Conservation (phyloP, 2,888 invertebrate species). For the Schizaphis graminum region DNA sequence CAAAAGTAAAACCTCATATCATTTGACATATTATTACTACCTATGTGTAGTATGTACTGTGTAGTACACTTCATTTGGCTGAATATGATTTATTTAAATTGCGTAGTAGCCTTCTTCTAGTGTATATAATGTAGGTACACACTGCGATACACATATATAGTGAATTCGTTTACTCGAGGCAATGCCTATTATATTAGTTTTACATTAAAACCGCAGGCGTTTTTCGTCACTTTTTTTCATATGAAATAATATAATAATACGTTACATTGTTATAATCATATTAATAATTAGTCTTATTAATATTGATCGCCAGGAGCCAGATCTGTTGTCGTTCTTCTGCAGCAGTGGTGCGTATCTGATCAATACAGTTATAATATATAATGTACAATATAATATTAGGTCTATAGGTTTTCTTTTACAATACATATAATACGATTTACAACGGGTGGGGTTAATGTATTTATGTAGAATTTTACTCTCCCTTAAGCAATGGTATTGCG, state of each 20-base stretch:
- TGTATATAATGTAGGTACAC: not conserved
- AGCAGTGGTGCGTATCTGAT: not conserved
- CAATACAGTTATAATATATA: slow-evolving; percentile 2
- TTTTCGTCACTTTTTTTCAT: slow-evolving; percentile 42
- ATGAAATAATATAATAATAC: not conserved
- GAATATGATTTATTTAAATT: slow-evolving; percentile 29
- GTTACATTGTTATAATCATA: slow-evolving; percentile 17
- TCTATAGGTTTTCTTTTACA: slow-evolving; percentile 36
- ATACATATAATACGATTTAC: not conserved
- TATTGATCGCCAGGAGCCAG: slow-evolving; percentile 24
- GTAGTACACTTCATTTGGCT: not conserved
- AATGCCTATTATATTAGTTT: slow-evolving; percentile 19
- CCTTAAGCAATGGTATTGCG: not conserved
- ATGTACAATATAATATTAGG: not conserved
- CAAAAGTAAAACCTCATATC: not conserved
- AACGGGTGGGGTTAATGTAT: slow-evolving; percentile 13
- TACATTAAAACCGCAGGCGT: slow-evolving; percentile 47
- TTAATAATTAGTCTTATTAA: slow-evolving; percentile 55
- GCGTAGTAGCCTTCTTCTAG: not conserved
- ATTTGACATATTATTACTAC: not conserved
- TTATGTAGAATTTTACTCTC: slow-evolving; percentile 18
- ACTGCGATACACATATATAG: not conserved
- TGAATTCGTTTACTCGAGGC: slow-evolving; percentile 9
- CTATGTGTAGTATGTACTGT: too few species aligned
- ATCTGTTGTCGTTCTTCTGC: not conserved